Conservation (phyloP, 1,140 invertebrate species). For the Drosophila mojavensis region DNA sequence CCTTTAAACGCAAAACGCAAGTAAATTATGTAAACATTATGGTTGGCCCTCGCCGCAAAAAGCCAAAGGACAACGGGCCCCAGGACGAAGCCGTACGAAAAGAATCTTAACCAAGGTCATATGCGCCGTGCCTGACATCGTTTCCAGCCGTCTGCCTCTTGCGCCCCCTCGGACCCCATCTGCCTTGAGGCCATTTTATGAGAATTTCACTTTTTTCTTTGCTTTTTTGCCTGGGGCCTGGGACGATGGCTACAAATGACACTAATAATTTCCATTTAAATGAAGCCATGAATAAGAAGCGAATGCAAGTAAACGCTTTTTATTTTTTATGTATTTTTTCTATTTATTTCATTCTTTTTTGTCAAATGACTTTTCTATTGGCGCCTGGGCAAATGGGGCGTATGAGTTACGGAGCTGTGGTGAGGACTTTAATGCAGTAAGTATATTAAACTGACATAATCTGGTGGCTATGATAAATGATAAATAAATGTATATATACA, state of each 20-base stretch:
- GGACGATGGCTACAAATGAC: conserved; percentile 67
- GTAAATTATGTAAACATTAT: conserved; percentile 82
- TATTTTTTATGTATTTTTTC: conserved; percentile 31
- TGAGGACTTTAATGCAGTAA: background rate
- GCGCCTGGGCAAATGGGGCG: background rate
- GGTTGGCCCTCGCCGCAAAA: conserved; percentile 51
- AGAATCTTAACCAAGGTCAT: conserved; percentile 69
- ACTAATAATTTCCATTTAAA: conserved; percentile 82
- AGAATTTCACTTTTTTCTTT: conserved; percentile 56
- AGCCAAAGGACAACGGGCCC: conserved; percentile 55
- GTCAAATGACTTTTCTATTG: conserved; percentile 47
- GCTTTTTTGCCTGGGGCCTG: conserved; percentile 14
- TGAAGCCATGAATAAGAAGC: conserved; percentile 73
- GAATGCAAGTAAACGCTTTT: conserved; percentile 58
- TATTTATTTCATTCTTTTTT: conserved; percentile 28
- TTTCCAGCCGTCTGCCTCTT: conserved; percentile 36
- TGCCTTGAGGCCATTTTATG: conserved; percentile 66
- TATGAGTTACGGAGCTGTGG: conserved; percentile 5
- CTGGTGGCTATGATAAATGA: no score
- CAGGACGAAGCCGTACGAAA: conserved; percentile 16
- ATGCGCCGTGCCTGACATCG: conserved; percentile 61
- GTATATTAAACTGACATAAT: background rate
- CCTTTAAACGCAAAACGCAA: conserved; percentile 79
- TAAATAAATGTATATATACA: background rate
- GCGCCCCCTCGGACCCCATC: background rate